phyloP scores from a whole-genome alignment of 2,888 invertebrate genomes.

The Tinea semifulvella region DNA sequence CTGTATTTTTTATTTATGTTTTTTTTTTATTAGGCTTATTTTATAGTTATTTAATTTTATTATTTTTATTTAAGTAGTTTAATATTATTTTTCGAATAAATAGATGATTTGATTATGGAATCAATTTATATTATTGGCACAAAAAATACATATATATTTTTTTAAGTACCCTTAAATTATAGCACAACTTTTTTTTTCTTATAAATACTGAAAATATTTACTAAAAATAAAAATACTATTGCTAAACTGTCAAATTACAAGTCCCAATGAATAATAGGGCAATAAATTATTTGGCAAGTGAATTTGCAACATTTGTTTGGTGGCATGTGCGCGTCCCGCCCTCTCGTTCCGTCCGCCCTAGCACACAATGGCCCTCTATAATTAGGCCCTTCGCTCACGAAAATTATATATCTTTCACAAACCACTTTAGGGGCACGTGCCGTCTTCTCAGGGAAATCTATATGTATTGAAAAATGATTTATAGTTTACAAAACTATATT shows the following conservation, averaged over 20 bases:
- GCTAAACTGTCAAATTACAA: background rate
- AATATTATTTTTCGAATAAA: no score
- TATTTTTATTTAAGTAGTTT: no score
- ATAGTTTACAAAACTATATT: no score
- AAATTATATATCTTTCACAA: slow-evolving; percentile 5
- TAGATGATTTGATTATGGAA: no score
- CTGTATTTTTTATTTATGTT: no score
- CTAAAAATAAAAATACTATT: background rate
- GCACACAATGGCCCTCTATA: slow-evolving; percentile 16
- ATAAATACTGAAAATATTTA: no score
- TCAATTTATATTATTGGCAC: no score
- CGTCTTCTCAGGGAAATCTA: slow-evolving; percentile 8
- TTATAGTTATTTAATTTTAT: no score
- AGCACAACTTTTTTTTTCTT: no score
- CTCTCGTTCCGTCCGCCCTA: slow-evolving; percentile 25
- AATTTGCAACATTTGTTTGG: slow-evolving; percentile 30
- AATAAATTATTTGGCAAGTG: slow-evolving; percentile 6
- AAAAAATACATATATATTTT: no score
- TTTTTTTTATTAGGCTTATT: no score
- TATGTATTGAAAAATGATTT: slow-evolving; percentile 2
- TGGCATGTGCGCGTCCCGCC: slow-evolving; percentile 40
- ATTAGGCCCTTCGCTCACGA: slow-evolving; percentile 4
- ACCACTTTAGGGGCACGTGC: background rate
- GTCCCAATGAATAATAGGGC: background rate
- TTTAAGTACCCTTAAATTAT: no score